These are phyloP conservation scores for Ciconia boyciana DNA, from an alignment of 2,113 vertebrate species.

Conservation along the genomic window DNA sequence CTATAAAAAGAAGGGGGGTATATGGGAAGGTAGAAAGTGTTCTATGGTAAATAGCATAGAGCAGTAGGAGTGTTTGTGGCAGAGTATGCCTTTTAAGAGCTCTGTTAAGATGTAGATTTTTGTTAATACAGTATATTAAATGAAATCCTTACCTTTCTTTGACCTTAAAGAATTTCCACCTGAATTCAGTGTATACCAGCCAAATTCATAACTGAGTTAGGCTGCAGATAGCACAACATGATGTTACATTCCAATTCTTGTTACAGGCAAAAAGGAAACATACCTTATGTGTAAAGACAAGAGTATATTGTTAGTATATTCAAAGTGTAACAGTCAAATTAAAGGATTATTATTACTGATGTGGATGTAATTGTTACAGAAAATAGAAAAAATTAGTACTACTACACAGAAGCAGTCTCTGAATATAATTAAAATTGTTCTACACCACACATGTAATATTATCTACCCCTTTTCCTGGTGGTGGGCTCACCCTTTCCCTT, in stretches of 20 bases:
- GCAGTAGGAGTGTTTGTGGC: not conserved
- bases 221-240: not conserved
- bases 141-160: not conserved
- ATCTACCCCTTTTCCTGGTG: not conserved
- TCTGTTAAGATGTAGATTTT: not conserved
- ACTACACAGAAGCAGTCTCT: not conserved
- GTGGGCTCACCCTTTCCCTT: not conserved
- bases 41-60: not conserved
- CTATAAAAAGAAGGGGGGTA: not conserved
- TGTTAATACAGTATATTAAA: not conserved
- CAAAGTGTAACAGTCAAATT: not conserved
- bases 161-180: not conserved
- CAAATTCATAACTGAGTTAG: not conserved
- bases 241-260: not conserved
- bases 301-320: not conserved
- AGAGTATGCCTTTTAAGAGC: not conserved
- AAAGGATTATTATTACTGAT: not conserved
- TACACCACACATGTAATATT: accelerated
- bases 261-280: not conserved
- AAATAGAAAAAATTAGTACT: not conserved
- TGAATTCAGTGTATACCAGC: not conserved
- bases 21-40: not conserved
- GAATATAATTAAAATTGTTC: not conserved
- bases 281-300: not conserved
- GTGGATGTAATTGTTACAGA: not conserved